These are phyloP conservation scores for Scyliorhinus canicula DNA, from an alignment of 2,797 vertebrate species.

Conservation along the genomic window DNA sequence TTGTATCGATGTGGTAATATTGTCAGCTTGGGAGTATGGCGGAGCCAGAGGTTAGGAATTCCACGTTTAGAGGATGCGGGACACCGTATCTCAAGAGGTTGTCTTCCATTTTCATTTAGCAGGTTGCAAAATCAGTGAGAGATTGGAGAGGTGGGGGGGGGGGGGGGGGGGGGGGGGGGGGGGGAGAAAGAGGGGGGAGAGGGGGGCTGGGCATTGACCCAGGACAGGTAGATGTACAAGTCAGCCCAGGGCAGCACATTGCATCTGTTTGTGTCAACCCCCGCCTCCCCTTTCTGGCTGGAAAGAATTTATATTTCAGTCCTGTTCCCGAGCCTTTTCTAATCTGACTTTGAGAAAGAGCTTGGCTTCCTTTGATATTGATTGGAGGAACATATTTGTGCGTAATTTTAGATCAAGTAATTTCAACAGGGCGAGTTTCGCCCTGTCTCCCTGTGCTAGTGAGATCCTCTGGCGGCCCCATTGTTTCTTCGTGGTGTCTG, in stretches of 20 bases:
- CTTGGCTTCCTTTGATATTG: background rate
- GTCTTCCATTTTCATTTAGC: constrained; percentile 5
- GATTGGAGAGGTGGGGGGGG: background rate
- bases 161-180: background rate
- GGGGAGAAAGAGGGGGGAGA: background rate
- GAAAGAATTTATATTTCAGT: background rate
- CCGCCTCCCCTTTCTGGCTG: background rate
- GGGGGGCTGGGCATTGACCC: background rate
- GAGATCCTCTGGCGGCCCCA: background rate
- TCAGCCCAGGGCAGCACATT: background rate
- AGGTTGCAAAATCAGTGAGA: background rate
- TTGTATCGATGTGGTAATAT: background rate
- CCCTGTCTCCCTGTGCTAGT: background rate
- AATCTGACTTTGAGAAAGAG: background rate
- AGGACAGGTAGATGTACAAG: background rate
- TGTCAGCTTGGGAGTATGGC: background rate
- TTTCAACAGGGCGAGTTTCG: background rate
- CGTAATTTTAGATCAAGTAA: background rate
- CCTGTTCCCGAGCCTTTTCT: background rate
- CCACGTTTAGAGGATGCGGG: background rate
- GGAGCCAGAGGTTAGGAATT: background rate
- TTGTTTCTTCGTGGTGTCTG: background rate
- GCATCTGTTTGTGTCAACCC: background rate
- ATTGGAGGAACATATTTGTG: background rate
- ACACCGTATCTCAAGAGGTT: background rate